phyloP scores from a whole-genome alignment of 2,113 vertebrate species.

The Muscicapa adusta region DNA sequence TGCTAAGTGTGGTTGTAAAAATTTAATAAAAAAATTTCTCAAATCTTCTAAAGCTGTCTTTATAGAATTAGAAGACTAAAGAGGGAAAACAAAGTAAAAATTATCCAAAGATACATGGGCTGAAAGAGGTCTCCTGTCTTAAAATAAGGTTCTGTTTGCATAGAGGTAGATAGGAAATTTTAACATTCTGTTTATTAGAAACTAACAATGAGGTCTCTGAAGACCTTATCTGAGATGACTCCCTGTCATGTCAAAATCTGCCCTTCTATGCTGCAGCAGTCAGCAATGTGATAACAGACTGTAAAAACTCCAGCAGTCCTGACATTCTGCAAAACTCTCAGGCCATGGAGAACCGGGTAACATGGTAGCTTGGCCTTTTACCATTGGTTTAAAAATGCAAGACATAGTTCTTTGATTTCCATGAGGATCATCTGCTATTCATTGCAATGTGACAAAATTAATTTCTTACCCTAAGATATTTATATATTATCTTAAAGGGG shows the following conservation, averaged over 20 bases:
- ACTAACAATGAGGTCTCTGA: not conserved
- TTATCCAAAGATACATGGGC: not conserved
- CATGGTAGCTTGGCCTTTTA: not conserved
- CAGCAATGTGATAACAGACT: not conserved
- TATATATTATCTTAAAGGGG: not conserved
- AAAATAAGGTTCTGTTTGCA: rapidly evolving
- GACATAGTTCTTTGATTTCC: not conserved
- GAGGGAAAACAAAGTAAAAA: not conserved
- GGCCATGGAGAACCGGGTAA: not conserved
- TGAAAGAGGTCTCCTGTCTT: not conserved
- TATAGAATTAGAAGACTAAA: not conserved
- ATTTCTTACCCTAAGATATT: not conserved
- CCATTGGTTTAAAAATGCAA: not conserved
- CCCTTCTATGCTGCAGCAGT: not conserved
- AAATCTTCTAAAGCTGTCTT: not conserved
- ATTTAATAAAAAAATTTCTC: not conserved
- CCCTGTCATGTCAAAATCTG: not conserved
- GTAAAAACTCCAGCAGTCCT: not conserved
- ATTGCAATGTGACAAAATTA: not conserved
- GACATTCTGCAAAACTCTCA: not conserved
- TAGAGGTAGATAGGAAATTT: not conserved
- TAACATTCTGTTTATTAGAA: not conserved
- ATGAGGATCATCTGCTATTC: not conserved
- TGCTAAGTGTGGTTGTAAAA: not conserved
- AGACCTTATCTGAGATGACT: not conserved